These are phyloP conservation scores for Amphipyra berbera DNA, from an alignment of 2,888 invertebrate species.

Conservation along the genomic window DNA sequence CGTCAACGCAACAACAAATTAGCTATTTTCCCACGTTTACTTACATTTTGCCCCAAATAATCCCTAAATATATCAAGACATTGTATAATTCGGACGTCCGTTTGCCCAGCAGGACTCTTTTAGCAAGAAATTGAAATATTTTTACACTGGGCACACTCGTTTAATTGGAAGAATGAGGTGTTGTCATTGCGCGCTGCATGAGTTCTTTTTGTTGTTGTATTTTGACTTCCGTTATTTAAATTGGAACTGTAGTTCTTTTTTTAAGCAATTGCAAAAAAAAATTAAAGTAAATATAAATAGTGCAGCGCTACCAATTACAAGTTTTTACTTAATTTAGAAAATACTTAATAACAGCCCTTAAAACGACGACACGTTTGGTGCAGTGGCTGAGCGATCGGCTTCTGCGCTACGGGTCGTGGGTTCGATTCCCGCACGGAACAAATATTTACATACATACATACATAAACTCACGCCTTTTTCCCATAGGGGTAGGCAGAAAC, in stretches of 20 bases:
- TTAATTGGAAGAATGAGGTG: conserved; percentile 69
- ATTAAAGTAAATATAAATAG: no score
- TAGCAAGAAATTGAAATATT: conserved; percentile 51
- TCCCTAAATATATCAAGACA: conserved; percentile 62
- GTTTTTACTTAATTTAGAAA: no score
- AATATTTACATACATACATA: no score
- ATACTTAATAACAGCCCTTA: no score
- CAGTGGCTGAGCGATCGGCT: no score
- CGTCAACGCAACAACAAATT: conserved; percentile 63
- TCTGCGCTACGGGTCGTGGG: no score
- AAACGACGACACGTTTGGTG: no score
- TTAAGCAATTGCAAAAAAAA: no score
- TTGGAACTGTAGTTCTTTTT: conserved; percentile 11
- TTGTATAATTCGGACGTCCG: conserved; percentile 72
- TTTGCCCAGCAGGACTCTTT: conserved; percentile 61
- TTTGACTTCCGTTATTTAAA: conserved; percentile 53
- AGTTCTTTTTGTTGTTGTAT: conserved; percentile 49
- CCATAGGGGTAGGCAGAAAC: no score
- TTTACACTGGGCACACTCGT: conserved; percentile 56
- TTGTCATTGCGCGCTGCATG: conserved; percentile 71
- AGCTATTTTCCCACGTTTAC: conserved; percentile 75
- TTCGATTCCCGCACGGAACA: no score
- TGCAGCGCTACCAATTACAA: no score
- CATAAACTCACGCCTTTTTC: no score
- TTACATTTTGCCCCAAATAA: conserved; percentile 62